Conservation (phyloP, 53 echinoderm and acorn worm genomes). For the Zoroaster sp. region DNA sequence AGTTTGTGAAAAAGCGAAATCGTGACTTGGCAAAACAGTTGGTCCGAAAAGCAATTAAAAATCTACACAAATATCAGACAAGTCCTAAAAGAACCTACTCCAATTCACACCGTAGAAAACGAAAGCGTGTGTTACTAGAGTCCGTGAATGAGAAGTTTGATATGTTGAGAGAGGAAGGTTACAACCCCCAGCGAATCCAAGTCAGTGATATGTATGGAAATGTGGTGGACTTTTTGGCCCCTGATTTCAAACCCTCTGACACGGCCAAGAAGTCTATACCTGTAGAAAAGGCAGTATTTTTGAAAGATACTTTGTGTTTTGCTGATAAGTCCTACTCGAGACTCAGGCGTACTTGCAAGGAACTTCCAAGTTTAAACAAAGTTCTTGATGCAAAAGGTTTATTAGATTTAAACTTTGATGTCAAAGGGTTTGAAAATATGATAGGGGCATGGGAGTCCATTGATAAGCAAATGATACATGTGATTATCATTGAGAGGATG, state of each 20-base stretch:
- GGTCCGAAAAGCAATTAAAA: slow-evolving; percentile 8
- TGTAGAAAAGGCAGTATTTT: too few relatives aligned
- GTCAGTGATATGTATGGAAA: slow-evolving; percentile 17
- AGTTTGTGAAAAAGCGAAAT: background rate
- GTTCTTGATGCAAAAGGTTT: too few relatives aligned
- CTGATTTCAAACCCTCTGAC: too few relatives aligned
- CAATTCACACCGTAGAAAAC: background rate
- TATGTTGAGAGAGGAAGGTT: slow-evolving; percentile 4
- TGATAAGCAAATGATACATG: background rate
- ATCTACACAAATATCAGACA: background rate
- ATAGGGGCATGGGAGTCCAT: slow-evolving; percentile 47
- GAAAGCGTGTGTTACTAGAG: background rate
- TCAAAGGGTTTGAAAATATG: slow-evolving; percentile 2
- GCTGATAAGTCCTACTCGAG: too few relatives aligned
- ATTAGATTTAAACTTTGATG: too few relatives aligned
- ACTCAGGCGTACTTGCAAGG: too few relatives aligned
- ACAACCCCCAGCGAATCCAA: background rate
- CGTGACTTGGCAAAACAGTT: background rate
- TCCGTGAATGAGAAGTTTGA: slow-evolving; percentile 8
- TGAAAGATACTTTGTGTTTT: too few relatives aligned
- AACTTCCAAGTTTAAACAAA: too few relatives aligned
- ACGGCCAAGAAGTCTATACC: too few relatives aligned
- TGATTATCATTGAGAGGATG: background rate
- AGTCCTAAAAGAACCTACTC: background rate
- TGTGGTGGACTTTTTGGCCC: slow-evolving; percentile 3